phyloP scores from a whole-genome alignment of 2,888 invertebrate genomes.

The Netelia melanura region DNA sequence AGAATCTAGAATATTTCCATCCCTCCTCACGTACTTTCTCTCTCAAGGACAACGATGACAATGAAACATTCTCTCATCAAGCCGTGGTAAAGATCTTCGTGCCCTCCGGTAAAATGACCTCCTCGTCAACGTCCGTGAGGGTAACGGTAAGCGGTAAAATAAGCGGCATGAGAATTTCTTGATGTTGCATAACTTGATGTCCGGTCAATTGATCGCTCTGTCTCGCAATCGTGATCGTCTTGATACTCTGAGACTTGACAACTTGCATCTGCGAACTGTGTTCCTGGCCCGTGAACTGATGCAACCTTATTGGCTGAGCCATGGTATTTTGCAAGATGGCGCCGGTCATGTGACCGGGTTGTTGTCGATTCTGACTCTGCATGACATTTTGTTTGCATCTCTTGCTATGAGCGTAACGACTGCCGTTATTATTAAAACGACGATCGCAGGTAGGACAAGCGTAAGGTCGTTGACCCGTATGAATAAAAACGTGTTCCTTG shows the following conservation, averaged over 20 bases:
- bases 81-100: constrained; percentile 83
- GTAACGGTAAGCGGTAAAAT: constrained; percentile 83
- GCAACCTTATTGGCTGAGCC: constrained; percentile 57
- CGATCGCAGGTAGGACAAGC: constrained; percentile 83
- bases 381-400: constrained; percentile 82
- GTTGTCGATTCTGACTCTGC: constrained; percentile 71
- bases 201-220: constrained; percentile 75
- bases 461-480: constrained; percentile 83
- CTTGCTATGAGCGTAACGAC: constrained; percentile 83
- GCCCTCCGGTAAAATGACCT: constrained; percentile 83
- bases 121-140: constrained; percentile 81
- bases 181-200: constrained; percentile 81
- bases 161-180: constrained; percentile 83
- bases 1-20: not conserved
- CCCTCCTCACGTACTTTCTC: no score
- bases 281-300: constrained; percentile 64
- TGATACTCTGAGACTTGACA: constrained; percentile 81
- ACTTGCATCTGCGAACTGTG: constrained; percentile 74
- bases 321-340: constrained; percentile 23
- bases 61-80: constrained; percentile 67
- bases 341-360: not conserved
- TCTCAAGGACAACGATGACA: no score
- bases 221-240: constrained; percentile 82
- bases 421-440: constrained; percentile 83
- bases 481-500: constrained; percentile 83